Conservation (phyloP, 2,113 vertebrate genomes). For the Delphinapterus leucas region DNA sequence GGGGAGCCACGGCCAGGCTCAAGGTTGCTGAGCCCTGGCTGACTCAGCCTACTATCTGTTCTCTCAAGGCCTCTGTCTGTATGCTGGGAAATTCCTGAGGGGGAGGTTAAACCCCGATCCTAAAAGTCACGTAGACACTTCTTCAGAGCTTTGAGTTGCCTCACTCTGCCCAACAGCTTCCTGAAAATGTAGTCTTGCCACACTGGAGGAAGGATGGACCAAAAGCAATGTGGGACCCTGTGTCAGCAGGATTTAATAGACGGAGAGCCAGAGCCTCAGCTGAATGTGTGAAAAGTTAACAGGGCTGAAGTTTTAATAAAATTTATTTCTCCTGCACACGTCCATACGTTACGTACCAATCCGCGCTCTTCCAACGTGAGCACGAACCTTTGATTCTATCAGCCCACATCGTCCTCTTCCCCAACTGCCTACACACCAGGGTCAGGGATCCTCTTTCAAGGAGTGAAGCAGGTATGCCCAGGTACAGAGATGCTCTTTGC, state of each 20-base stretch:
- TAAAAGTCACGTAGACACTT: neutral
- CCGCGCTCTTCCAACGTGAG: neutral
- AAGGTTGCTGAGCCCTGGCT: neutral
- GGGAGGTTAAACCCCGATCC: neutral
- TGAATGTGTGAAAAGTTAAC: neutral
- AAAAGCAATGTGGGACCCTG: neutral
- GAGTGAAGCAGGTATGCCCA: neutral
- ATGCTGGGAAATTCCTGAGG: neutral
- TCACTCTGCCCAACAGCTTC: conserved; percentile 4
- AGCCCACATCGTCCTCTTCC: neutral
- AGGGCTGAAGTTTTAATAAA: neutral
- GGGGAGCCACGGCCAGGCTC: neutral
- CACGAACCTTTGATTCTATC: neutral
- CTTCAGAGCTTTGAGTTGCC: neutral
- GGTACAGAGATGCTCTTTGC: neutral
- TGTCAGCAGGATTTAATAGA: neutral
- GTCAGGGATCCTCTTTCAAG: neutral
- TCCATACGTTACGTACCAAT: neutral
- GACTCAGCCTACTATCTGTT: neutral
- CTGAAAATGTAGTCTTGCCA: neutral
- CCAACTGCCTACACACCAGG: neutral
- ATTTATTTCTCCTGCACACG: neutral
- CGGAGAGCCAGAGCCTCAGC: neutral
- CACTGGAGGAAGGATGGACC: neutral
- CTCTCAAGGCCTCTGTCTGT: neutral